A percentile compares a stretch with the other conserved stretches of the same genome.
Conservation (phyloP, 1,140 invertebrate genomes). For the Ips typographus region DNA sequence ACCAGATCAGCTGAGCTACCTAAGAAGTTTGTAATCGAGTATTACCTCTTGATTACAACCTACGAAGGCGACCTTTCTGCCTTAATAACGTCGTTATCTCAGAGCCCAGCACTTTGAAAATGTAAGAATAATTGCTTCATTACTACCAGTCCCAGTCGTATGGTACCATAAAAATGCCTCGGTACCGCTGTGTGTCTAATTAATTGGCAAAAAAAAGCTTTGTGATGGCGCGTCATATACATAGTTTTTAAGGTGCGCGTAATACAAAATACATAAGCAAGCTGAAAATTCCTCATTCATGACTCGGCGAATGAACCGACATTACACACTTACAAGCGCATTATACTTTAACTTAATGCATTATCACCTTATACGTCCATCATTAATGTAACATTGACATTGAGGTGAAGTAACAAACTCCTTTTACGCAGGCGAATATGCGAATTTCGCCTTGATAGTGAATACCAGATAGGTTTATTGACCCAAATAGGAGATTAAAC, state of each 20-base stretch:
- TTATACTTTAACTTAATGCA: constrained; percentile 23
- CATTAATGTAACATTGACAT: constrained; percentile 38
- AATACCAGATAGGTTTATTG: constrained; percentile 32
- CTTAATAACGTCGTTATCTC: constrained; percentile 30
- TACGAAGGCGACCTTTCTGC: constrained; percentile 10
- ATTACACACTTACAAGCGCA: constrained; percentile 1
- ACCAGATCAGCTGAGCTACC: not conserved
- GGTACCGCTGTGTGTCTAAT: not conserved
- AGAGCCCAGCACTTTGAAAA: constrained; percentile 18
- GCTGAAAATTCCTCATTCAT: not conserved
- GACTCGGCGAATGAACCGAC: constrained; percentile 1
- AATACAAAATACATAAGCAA: not conserved
- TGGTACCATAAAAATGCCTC: no score
- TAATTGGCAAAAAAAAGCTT: not conserved
- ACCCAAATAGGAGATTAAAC: constrained; percentile 27
- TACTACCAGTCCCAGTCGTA: constrained; percentile 1
- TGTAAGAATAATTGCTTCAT: constrained; percentile 30
- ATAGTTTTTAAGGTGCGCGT: not conserved
- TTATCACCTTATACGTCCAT: constrained; percentile 31
- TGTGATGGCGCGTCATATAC: no score
- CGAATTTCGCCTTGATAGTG: constrained; percentile 31
- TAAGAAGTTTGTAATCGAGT: constrained; percentile 2
- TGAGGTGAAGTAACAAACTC: constrained; percentile 34
- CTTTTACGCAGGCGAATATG: constrained; percentile 26
- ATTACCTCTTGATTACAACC: constrained; percentile 30